These are phyloP conservation scores for Chymomyza procnemis DNA, from an alignment of 2,888 invertebrate species.

Conservation along the genomic window DNA sequence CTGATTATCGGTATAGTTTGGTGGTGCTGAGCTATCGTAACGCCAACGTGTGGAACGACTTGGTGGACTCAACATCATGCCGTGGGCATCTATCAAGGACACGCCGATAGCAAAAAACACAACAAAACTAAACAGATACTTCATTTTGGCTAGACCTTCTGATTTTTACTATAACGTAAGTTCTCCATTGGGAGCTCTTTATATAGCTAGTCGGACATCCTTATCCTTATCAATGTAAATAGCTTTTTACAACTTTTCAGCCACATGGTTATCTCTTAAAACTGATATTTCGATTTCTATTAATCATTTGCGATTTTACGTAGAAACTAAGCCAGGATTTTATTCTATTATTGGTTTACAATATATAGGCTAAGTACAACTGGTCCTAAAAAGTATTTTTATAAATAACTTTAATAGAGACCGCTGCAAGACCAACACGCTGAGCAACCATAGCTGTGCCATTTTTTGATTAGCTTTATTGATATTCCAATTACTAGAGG, in stretches of 20 bases:
- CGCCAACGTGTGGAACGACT: conserved; percentile 81
- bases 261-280: background rate
- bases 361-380: background rate
- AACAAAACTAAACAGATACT: conserved; percentile 40
- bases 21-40: conserved; percentile 78
- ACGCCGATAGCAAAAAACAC: conserved; percentile 52
- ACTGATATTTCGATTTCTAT: background rate
- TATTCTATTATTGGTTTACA: background rate
- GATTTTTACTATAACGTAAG: background rate
- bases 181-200: background rate
- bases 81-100: conserved; percentile 78
- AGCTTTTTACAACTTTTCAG: background rate
- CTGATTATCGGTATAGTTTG: conserved; percentile 80
- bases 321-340: background rate
- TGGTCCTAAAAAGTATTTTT: background rate
- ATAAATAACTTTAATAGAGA: background rate
- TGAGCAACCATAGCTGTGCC: background rate
- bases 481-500: background rate
- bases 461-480: background rate
- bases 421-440: background rate
- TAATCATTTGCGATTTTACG: background rate
- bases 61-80: conserved; percentile 80
- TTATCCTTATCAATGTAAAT: background rate
- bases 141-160: conserved; percentile 30
- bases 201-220: background rate